A percentile compares a stretch with the other conserved stretches of the same genome.
Conservation (phyloP, 1,140 invertebrate species). For the Oppia nitens region DNA sequence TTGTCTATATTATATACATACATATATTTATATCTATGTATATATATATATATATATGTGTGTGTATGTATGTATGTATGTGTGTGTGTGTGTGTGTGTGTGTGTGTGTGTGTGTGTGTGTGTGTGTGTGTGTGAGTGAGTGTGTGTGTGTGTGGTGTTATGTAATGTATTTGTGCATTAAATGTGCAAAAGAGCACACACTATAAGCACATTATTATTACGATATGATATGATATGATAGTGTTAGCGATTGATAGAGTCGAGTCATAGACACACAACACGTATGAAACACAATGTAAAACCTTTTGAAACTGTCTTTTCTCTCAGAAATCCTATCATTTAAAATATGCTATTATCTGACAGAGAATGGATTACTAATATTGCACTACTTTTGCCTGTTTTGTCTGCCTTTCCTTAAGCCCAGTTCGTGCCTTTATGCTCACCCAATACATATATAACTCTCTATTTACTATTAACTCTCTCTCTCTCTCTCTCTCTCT, state of each 20-base stretch:
- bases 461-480: neutral
- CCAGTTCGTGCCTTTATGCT: neutral
- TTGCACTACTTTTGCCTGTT: no score
- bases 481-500: neutral
- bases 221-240: no score
- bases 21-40: no score
- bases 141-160: no score
- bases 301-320: neutral
- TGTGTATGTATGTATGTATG: no score
- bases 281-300: neutral
- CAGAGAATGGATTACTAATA: neutral
- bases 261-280: neutral
- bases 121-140: no score
- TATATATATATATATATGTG: no score
- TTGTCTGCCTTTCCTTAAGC: neutral
- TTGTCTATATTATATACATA: no score
- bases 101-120: no score
- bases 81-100: no score
- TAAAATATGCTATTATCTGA: neutral
- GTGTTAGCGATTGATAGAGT: no score
- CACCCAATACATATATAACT: neutral
- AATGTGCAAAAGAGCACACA: neutral
- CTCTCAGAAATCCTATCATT: neutral
- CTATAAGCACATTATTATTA: neutral
- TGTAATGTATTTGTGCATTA: no score